Conservation (phyloP, 2,888 invertebrate species). For the Vannuccia rotundouncinata region DNA sequence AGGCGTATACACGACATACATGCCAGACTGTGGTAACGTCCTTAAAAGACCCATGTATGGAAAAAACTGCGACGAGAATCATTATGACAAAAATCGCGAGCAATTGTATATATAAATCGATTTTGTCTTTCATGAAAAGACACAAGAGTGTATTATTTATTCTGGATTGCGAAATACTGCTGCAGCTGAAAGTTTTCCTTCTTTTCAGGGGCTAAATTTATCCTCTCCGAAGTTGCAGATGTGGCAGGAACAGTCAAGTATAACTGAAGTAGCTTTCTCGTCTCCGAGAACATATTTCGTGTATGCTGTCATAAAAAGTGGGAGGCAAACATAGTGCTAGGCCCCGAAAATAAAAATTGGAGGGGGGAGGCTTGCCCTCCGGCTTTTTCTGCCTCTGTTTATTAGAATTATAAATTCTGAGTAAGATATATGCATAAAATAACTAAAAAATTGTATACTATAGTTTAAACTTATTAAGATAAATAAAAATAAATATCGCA, state of each 20-base stretch:
- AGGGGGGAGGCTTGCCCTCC: not conserved
- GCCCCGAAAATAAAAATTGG: not conserved
- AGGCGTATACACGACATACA: too few species aligned
- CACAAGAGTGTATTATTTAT: not conserved
- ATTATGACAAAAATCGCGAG: not conserved
- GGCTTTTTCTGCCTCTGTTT: too few species aligned
- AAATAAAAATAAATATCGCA: too few species aligned
- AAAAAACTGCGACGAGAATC: not conserved
- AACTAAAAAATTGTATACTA: too few species aligned
- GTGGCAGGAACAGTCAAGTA: not conserved
- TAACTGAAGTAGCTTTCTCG: not conserved
- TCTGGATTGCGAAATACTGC: not conserved
- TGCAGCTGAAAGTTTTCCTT: not conserved
- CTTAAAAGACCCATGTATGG: not conserved
- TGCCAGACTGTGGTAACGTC: not conserved
- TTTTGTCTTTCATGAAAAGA: not conserved
- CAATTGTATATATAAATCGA: not conserved
- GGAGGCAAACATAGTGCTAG: not conserved
- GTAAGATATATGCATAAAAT: too few species aligned
- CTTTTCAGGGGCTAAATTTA: not conserved
- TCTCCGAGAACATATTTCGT: not conserved
- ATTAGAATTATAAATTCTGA: too few species aligned
- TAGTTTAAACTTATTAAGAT: too few species aligned
- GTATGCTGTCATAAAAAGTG: not conserved
- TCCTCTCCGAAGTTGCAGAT: not conserved